phyloP scores from a whole-genome alignment of 2,797 vertebrate species.

The Hoplostethus atlanticus region DNA sequence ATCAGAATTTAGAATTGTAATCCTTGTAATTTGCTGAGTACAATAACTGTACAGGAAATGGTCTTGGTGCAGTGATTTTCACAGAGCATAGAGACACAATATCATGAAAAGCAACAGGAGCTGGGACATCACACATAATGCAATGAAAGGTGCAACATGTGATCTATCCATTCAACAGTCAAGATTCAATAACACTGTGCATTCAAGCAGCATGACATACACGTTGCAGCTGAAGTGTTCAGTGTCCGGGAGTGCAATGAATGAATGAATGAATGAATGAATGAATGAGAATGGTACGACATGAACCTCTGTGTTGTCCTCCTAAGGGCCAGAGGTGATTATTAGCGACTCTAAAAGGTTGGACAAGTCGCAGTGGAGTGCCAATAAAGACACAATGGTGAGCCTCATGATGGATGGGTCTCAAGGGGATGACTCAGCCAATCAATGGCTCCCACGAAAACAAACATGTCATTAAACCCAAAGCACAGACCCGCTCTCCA shows the following conservation, averaged over 20 bases:
- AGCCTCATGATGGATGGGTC: slow-evolving; percentile 67
- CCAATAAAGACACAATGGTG: slow-evolving; percentile 68
- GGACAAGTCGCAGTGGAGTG: slow-evolving; percentile 60
- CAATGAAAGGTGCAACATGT: not conserved
- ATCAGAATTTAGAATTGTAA: not conserved
- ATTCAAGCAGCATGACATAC: no score
- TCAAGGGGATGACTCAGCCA: slow-evolving; percentile 59
- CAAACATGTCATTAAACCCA: slow-evolving; percentile 65
- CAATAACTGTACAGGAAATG: not conserved
- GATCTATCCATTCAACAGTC: not conserved
- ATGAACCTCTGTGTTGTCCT: slow-evolving; percentile 31
- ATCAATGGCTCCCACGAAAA: slow-evolving; percentile 69
- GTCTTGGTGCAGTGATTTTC: no score
- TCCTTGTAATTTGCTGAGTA: not conserved
- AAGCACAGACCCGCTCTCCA: slow-evolving; percentile 15
- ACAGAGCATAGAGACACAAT: no score
- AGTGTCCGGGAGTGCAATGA: no score
- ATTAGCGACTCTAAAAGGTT: slow-evolving; percentile 70
- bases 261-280: not conserved
- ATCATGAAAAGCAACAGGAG: no score
- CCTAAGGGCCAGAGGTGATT: slow-evolving; percentile 57
- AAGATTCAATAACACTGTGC: not conserved
- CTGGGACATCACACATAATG: not conserved
- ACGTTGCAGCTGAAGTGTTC: no score
- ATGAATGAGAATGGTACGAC: slow-evolving; percentile 43